Evolutionary conservation across 2,888 invertebrate species (phyloP).

Genomic region (Pristionchus mayeri): DNA sequence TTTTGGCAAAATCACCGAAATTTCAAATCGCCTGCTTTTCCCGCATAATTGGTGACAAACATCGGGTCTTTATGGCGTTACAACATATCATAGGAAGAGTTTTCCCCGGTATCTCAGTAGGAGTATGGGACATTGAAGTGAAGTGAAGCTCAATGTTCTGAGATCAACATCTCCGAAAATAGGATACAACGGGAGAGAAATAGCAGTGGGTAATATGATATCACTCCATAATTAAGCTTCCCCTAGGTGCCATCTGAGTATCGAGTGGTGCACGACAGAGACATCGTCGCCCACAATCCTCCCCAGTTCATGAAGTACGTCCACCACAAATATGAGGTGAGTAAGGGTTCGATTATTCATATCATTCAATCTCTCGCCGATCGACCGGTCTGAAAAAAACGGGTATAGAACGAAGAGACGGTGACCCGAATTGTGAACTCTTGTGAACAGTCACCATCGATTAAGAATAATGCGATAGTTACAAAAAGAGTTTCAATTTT

Average conservation of each 20-base stretch:
- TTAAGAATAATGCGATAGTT: too few species aligned
- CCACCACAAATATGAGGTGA: constrained; percentile 40
- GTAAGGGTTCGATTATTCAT: neutral
- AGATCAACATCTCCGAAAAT: too few species aligned
- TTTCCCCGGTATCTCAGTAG: neutral
- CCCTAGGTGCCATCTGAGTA: neutral
- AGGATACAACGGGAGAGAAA: too few species aligned
- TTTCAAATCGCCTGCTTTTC: too few species aligned
- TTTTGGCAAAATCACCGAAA: too few species aligned
- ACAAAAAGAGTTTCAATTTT: too few species aligned
- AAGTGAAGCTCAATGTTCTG: too few species aligned
- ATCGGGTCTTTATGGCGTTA: too few species aligned
- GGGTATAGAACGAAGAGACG: neutral
- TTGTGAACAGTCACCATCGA: neutral
- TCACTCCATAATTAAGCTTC: neutral
- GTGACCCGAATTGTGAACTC: too few species aligned
- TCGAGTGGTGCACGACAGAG: constrained; percentile 35
- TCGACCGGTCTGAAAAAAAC: neutral
- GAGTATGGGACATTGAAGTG: neutral
- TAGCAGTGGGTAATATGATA: neutral
- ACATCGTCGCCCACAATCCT: constrained; percentile 19
- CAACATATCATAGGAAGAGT: neutral
- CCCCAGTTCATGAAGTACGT: constrained; percentile 20
- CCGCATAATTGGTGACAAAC: too few species aligned
- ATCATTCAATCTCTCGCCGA: too few species aligned